A percentile compares a stretch with the other conserved stretches of the same genome.
These are phyloP conservation scores for Orestias chungarensis DNA, from an alignment of 2,797 vertebrate genomes.

Conservation along the genomic window DNA sequence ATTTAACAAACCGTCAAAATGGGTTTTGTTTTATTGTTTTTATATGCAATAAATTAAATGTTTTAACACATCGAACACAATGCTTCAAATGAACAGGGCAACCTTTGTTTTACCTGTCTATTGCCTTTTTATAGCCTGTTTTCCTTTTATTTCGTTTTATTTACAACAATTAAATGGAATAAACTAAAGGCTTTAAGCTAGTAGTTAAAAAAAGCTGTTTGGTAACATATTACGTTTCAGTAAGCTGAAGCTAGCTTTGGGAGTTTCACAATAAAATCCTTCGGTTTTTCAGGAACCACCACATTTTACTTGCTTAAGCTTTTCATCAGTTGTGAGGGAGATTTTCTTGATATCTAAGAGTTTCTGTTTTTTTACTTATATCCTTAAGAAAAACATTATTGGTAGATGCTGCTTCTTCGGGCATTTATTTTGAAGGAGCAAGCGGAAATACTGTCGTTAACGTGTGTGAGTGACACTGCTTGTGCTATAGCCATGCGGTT, in stretches of 20 bases:
- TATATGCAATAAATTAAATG: not conserved
- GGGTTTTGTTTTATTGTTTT: not conserved
- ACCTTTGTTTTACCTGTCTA: no score
- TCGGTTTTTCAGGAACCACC: not conserved
- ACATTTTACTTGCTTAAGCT: not conserved
- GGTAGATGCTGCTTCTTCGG: not conserved
- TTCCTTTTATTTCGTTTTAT: not conserved
- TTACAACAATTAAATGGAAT: not conserved
- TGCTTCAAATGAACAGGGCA: not conserved
- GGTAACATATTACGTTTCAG: not conserved
- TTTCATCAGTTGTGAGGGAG: no score
- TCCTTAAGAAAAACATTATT: no score
- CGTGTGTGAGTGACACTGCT: accelerated
- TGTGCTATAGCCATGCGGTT: constrained; percentile 45
- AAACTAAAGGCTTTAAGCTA: not conserved
- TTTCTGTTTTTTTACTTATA: no score
- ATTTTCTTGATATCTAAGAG: no score
- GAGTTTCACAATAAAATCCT: not conserved
- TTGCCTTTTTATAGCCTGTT: no score
- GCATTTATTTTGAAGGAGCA: constrained; percentile 25
- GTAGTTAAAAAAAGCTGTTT: no score
- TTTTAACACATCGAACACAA: not conserved
- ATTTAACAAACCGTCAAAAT: not conserved
- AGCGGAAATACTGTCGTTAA: not conserved
- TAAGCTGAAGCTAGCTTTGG: not conserved